phyloP scores from a whole-genome alignment of 23 tunicate genomes.

The Diplosoma virens region DNA sequence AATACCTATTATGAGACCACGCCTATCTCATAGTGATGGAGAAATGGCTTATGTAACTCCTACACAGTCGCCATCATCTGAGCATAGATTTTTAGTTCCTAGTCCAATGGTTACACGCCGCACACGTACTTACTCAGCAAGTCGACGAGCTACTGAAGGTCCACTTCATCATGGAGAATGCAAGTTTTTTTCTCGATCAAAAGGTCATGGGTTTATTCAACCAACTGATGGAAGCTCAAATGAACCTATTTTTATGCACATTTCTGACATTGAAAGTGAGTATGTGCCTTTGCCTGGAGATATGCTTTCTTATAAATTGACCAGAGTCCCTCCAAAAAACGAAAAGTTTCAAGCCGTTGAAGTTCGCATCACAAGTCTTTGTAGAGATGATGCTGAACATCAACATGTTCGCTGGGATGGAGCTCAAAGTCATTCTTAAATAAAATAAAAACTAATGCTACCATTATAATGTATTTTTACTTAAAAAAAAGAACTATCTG shows the following conservation, averaged over 20 bases:
- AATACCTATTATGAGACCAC: slow-evolving; percentile 52
- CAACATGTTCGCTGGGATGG: slow-evolving; percentile 78
- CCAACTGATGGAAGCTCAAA: slow-evolving; percentile 36
- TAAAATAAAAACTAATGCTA: too few species aligned
- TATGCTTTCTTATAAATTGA: slow-evolving; percentile 55
- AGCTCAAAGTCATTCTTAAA: slow-evolving; percentile 27
- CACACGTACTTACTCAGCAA: slow-evolving; percentile 73
- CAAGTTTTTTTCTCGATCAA: slow-evolving; percentile 78
- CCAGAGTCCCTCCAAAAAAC: slow-evolving; percentile 72
- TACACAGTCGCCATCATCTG: slow-evolving; percentile 75
- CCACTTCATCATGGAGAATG: slow-evolving; percentile 74
- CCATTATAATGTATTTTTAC: too few species aligned
- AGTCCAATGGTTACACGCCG: slow-evolving; percentile 92
- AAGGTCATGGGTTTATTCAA: slow-evolving; percentile 90
- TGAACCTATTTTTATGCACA: slow-evolving; percentile 76
- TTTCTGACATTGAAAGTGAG: slow-evolving; percentile 85
- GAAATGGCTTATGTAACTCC: slow-evolving; percentile 58
- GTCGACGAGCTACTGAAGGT: slow-evolving; percentile 80
- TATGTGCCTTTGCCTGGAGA: slow-evolving; percentile 82
- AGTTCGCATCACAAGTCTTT: slow-evolving; percentile 53
- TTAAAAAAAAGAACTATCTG: too few species aligned
- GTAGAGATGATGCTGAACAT: slow-evolving; percentile 23
- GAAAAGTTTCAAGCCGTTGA: slow-evolving; percentile 95
- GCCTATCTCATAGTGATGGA: slow-evolving; percentile 59
- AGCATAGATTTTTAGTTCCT: slow-evolving; percentile 71